Evolutionary conservation across 2,113 vertebrate species (phyloP).

Genomic region (Nycticorax nycticorax): DNA sequence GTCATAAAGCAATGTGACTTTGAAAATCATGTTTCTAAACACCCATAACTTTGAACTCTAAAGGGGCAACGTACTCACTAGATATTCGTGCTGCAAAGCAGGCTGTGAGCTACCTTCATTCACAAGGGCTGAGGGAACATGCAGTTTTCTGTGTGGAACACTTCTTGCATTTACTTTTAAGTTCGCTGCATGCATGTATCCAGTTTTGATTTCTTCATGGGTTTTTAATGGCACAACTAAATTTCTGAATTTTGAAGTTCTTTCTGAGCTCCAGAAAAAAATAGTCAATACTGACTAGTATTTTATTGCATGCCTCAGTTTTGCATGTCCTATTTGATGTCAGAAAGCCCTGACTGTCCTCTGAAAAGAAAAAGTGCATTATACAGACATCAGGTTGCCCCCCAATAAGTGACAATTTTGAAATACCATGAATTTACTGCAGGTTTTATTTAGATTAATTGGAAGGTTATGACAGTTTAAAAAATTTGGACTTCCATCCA

Average conservation of each 20-base stretch:
- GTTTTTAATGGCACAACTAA: not conserved
- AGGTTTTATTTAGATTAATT: not conserved
- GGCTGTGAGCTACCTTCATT: not conserved
- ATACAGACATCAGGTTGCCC: not conserved
- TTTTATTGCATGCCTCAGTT: not conserved
- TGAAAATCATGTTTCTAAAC: constrained; percentile 61
- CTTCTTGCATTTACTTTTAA: not conserved
- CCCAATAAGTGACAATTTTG: not conserved
- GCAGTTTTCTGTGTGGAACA: not conserved
- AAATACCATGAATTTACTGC: not conserved
- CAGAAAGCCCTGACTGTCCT: not conserved
- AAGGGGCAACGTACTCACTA: not conserved
- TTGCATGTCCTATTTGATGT: not conserved
- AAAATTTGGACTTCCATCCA: not conserved
- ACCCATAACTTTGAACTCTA: constrained; percentile 31
- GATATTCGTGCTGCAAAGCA: not conserved
- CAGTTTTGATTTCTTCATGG: not conserved
- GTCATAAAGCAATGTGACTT: constrained; percentile 67
- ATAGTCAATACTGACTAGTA: not conserved
- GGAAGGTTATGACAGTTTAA: not conserved
- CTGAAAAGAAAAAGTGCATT: not conserved
- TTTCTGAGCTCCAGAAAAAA: not conserved
- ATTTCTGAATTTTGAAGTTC: not conserved
- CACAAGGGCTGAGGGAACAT: not conserved
- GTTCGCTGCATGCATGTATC: not conserved